Evolutionary conservation across 2,113 vertebrate species (phyloP), one percentile per base, ranked within the genome.

Genomic region (Lepidiolamprologus cunningtoni): DNA sequence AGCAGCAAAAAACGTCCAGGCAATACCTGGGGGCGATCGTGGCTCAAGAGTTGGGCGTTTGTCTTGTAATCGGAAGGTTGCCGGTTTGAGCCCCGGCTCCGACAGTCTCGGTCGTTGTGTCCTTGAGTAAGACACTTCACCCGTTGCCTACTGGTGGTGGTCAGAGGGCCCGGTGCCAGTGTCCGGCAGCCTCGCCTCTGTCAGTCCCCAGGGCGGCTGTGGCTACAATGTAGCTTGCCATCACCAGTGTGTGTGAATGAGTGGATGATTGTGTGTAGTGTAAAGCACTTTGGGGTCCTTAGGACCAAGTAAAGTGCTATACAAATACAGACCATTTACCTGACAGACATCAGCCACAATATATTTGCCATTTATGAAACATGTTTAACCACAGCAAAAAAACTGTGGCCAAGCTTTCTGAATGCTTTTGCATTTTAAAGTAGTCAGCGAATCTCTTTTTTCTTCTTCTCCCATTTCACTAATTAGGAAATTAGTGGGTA

Each of bases 11-110:
- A 66, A 1, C 19, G 1, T 37, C 61, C 19, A 66, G 33, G 33
- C 7, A 35, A 66, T 5, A 66, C 12, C 2, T 2, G 7, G 4
- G 23, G 7, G 23, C 23, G 0, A 57, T 57, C 23, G 7, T 28
- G 54, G 13, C 3, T 57, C 13, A 57, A 28, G 55, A 57, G 55
- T 57, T 57, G 13, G 23, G 23, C 2, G 13, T 57, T 16, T 0
- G 55, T 8, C 55, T 57, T 57, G 23, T 57, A 57, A 28, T 57
- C 0, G 0, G 13, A 28, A 8, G 55, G 23, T 57, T 57, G 55
- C 13, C 7, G 0, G 23, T 57, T 57, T 0, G 2, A 28, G 55
- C 23, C 23, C 55, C 7, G 0, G 13, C 23, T 16, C 13, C 0
- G 2, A 5, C 55, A 57, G 55, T 28, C 23, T 8, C 3, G 0